These are phyloP conservation scores for Drosophila leonis DNA, from an alignment of 2,888 invertebrate species.

Conservation along the genomic window DNA sequence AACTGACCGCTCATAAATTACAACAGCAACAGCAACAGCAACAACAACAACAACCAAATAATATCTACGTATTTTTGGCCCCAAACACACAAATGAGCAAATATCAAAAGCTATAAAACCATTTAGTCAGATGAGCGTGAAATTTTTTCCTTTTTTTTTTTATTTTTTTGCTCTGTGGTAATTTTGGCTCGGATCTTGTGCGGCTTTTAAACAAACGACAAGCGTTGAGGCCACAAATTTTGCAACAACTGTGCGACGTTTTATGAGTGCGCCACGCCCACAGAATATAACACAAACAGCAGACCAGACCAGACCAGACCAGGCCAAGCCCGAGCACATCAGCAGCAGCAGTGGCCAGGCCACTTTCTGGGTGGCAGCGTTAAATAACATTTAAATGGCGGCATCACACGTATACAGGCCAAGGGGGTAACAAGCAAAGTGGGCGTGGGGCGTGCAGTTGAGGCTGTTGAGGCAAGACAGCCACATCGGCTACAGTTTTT, in stretches of 20 bases:
- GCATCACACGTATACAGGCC: slow-evolving; percentile 61
- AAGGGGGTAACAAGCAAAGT: slow-evolving; percentile 2
- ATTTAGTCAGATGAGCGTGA: slow-evolving; percentile 80
- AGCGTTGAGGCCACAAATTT: slow-evolving; percentile 62
- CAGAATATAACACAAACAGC: slow-evolving; percentile 23
- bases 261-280: slow-evolving; percentile 61
- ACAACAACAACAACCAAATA: slow-evolving; percentile 30
- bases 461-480: slow-evolving; percentile 59
- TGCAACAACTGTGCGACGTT: slow-evolving; percentile 70
- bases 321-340: neutral
- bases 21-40: slow-evolving; percentile 47
- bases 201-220: slow-evolving; percentile 63
- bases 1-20: slow-evolving; percentile 78
- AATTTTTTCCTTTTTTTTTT: slow-evolving; percentile 44
- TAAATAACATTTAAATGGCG: slow-evolving; percentile 78
- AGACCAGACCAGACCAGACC: neutral
- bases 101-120: slow-evolving; percentile 77
- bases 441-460: slow-evolving; percentile 24
- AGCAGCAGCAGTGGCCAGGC: slow-evolving; percentile 30
- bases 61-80: slow-evolving; percentile 62
- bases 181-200: slow-evolving; percentile 31
- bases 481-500: slow-evolving; percentile 58
- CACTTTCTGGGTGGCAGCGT: slow-evolving; percentile 62
- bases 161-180: slow-evolving; percentile 20
- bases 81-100: slow-evolving; percentile 70